Evolutionary conservation across 2,113 vertebrate species (phyloP).

Genomic region (Varanus salvator): DNA sequence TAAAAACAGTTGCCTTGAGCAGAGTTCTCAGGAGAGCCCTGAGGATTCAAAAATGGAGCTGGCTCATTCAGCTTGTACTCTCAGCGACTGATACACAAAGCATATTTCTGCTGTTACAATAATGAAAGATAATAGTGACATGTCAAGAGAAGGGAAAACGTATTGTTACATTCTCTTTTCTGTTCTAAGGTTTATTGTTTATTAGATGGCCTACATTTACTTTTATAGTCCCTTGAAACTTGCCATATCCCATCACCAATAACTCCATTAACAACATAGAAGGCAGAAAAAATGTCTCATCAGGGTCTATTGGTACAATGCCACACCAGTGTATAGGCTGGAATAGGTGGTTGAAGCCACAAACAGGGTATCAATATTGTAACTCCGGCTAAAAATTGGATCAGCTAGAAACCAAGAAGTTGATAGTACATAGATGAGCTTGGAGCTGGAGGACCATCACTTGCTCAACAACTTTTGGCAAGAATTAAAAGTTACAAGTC

Average conservation of each 20-base stretch:
- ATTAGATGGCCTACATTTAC: background rate
- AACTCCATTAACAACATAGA: background rate
- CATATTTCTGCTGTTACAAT: constrained; percentile 57
- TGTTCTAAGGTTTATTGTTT: background rate
- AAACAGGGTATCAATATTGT: too few species aligned
- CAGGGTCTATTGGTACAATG: background rate
- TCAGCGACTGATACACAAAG: constrained; percentile 56
- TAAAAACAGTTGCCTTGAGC: constrained; percentile 44
- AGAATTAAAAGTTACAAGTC: background rate
- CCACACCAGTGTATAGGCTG: background rate
- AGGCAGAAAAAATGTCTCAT: background rate
- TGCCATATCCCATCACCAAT: background rate
- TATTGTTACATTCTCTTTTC: background rate
- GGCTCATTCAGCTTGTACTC: constrained; percentile 58
- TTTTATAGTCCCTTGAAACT: background rate
- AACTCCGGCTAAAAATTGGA: background rate
- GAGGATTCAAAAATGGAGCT: constrained; percentile 49
- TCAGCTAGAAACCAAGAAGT: background rate
- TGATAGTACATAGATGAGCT: background rate
- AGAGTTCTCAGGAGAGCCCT: constrained; percentile 51
- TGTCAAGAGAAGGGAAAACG: constrained; percentile 63
- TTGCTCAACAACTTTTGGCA: background rate
- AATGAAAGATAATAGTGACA: constrained; percentile 67
- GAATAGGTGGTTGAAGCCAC: background rate
- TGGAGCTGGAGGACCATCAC: background rate